These are phyloP conservation scores for Echinarachnius parma DNA, from an alignment of 53 echinoderm and acorn worm species.

Conservation along the genomic window DNA sequence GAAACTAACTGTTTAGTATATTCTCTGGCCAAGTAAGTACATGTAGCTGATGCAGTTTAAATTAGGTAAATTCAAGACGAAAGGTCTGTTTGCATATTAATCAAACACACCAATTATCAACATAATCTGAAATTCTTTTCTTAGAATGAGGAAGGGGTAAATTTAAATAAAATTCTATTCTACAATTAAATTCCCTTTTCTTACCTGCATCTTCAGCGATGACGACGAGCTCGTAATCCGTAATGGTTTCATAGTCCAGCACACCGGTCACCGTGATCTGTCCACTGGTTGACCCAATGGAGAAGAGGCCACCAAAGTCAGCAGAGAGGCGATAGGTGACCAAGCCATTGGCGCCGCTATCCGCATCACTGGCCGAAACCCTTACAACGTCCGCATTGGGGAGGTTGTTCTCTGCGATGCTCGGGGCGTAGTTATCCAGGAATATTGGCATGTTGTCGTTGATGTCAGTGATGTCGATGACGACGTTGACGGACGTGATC, in stretches of 20 bases:
- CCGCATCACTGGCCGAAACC: conserved; percentile 69
- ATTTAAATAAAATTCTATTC: too few relatives aligned
- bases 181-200: too few relatives aligned
- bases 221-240: conserved; percentile 54
- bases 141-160: too few relatives aligned
- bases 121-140: too few relatives aligned
- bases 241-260: conserved; percentile 63
- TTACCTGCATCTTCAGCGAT: conserved; percentile 92
- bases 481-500: conserved; percentile 52
- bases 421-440: conserved; percentile 45
- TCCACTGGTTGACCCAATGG: conserved; percentile 71
- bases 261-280: conserved; percentile 51
- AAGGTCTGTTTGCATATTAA: too few relatives aligned
- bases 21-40: too few relatives aligned
- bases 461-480: conserved; percentile 66
- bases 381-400: conserved; percentile 58
- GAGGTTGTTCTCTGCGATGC: conserved; percentile 70
- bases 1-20: too few relatives aligned
- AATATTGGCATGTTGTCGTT: conserved; percentile 86
- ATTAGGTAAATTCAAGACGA: too few relatives aligned
- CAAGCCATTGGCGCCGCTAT: conserved; percentile 66
- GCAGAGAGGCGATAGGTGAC: conserved; percentile 68
- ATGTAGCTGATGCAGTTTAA: too few relatives aligned
- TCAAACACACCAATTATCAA: too few relatives aligned
- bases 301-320: conserved; percentile 69